phyloP scores from a whole-genome alignment of 2,888 invertebrate species.

The Drosophila antonietae region DNA sequence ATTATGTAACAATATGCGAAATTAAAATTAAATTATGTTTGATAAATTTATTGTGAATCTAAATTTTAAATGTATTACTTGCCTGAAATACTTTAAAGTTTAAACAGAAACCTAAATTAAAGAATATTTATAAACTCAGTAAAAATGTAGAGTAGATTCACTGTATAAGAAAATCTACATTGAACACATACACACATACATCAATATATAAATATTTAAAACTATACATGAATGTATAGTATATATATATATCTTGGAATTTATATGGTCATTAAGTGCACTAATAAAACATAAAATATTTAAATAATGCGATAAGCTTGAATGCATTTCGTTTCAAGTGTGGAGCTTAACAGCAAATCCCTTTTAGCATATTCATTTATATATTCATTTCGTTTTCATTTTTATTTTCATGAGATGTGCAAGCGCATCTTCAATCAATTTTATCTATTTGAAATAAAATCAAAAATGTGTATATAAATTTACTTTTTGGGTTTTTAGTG shows the following conservation, averaged over 20 bases:
- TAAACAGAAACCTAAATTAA: too few species aligned
- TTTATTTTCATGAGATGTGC: slow-evolving; percentile 28
- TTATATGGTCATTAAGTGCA: slow-evolving; percentile 8
- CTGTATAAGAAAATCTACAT: too few species aligned
- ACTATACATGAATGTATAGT: too few species aligned
- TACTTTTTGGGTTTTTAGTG: slow-evolving; percentile 45
- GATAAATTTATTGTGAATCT: too few species aligned
- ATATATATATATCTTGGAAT: neutral
- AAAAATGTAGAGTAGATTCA: too few species aligned
- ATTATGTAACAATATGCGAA: too few species aligned
- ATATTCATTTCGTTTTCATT: slow-evolving; percentile 25
- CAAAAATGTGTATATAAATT: slow-evolving; percentile 2
- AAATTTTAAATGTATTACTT: too few species aligned
- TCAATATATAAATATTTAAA: neutral
- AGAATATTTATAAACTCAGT: too few species aligned
- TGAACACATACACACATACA: neutral
- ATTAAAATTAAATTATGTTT: too few species aligned
- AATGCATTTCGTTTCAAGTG: slow-evolving; percentile 21
- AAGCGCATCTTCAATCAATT: slow-evolving; percentile 46
- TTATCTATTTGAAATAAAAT: slow-evolving; percentile 17
- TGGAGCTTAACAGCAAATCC: slow-evolving; percentile 45
- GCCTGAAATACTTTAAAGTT: too few species aligned
- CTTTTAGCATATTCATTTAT: slow-evolving; percentile 39
- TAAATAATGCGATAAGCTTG: slow-evolving; percentile 8
- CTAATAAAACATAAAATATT: slow-evolving; percentile 44